These are phyloP conservation scores for Clarias batrachus DNA, from an alignment of 2,113 vertebrate genomes.

Conservation along the genomic window DNA sequence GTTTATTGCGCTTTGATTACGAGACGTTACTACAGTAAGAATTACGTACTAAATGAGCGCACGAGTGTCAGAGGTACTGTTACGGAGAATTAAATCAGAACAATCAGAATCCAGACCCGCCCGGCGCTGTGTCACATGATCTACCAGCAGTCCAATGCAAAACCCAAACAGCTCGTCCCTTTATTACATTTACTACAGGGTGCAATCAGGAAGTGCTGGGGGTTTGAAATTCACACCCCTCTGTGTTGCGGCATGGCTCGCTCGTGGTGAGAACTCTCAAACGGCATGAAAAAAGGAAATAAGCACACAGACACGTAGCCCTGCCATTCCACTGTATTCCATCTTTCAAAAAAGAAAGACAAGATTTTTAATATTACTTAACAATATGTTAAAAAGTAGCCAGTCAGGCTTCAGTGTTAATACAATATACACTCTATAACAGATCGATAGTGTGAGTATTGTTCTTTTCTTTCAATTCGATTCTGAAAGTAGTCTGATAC, in stretches of 20 bases:
- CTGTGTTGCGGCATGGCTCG: neutral
- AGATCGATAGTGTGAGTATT: conserved; percentile 93
- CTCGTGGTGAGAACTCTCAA: no score
- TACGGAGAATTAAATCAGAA: neutral
- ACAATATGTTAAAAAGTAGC: conserved; percentile 99
- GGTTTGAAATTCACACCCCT: neutral
- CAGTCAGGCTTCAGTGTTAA: conserved; percentile 99
- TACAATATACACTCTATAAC: conserved; percentile 98
- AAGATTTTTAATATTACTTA: conserved; percentile 99
- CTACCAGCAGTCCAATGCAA: neutral
- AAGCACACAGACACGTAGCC: conserved; percentile 76
- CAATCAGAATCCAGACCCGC: neutral
- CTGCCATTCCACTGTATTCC: conserved; percentile 99
- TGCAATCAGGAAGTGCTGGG: neutral
- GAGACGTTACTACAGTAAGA: neutral
- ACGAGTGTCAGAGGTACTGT: neutral
- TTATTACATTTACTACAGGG: neutral
- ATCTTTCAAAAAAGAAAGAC: conserved; percentile 99
- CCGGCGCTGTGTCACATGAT: neutral
- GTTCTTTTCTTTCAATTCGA: conserved; percentile 84
- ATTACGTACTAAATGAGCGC: neutral
- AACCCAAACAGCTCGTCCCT: neutral
- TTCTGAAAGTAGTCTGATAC: conserved; percentile 93
- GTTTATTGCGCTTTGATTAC: neutral
- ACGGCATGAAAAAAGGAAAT: neutral